Evolutionary conservation across 2,797 vertebrate species (phyloP).

Genomic region (Chlorospingus semifuscus): DNA sequence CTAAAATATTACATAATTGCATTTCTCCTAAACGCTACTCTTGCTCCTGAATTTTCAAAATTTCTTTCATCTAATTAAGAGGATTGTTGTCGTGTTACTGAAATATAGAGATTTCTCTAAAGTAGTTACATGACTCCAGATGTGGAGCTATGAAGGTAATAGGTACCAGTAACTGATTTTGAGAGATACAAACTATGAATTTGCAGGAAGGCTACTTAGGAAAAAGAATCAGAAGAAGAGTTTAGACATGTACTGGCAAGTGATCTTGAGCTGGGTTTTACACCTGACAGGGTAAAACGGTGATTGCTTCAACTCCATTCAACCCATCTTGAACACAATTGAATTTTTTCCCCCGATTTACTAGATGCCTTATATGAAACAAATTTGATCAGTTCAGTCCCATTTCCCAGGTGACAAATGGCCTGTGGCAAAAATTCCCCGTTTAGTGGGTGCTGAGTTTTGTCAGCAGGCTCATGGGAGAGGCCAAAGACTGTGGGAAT

Average conservation of each 20-base stretch:
- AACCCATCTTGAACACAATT: neutral
- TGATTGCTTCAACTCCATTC: neutral
- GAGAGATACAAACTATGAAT: neutral
- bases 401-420: conserved; percentile 62
- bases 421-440: neutral
- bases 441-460: conserved; percentile 48
- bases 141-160: neutral
- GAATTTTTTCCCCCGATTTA: neutral
- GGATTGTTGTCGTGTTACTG: neutral
- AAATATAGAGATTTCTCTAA: neutral
- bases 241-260: neutral
- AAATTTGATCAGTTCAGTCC: neutral
- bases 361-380: neutral
- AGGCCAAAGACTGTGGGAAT: conserved; percentile 67
- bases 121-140: neutral
- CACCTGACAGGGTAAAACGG: neutral
- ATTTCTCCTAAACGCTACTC: neutral
- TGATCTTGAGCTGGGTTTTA: neutral
- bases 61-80: neutral
- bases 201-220: neutral
- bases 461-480: conserved; percentile 23
- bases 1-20: neutral
- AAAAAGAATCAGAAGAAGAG: neutral
- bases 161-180: neutral
- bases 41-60: neutral